Conservation (phyloP, 2,113 vertebrate genomes). For the Rhabdomys dilectus region DNA sequence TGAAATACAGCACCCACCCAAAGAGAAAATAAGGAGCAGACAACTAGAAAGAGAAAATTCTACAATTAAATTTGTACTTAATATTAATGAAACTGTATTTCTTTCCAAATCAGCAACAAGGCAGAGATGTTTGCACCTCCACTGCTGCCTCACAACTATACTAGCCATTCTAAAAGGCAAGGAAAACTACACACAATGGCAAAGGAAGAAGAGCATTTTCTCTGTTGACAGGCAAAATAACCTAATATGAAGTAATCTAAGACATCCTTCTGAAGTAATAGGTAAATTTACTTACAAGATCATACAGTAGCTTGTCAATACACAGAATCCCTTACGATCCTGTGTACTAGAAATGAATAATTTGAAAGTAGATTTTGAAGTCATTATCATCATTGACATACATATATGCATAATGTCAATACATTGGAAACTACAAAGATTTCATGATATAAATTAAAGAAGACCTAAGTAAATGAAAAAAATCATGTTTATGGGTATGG, state of each 20-base stretch:
- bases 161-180: neutral
- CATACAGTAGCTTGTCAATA: neutral
- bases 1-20: neutral
- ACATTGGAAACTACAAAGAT: neutral
- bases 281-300: constrained; percentile 30
- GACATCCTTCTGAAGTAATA: neutral
- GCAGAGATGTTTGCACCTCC: neutral
- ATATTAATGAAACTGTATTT: neutral
- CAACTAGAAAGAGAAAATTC: constrained; percentile 13
- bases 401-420: neutral
- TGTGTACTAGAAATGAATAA: neutral
- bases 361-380: constrained; percentile 25
- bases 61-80: neutral
- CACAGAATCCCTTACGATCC: neutral
- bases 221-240: neutral
- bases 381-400: neutral
- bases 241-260: constrained; percentile 6
- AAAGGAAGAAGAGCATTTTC: neutral
- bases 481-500: neutral
- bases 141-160: neutral
- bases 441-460: neutral
- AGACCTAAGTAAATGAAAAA: constrained; percentile 9
- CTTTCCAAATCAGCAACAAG: neutral
- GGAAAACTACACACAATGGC: neutral
- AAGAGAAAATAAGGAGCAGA: constrained; percentile 2